Percentiles rank a stretch among this genome's conserved stretches.
phyloP scores from a whole-genome alignment of 2,888 invertebrate genomes.

The Drosophila mettleri region DNA sequence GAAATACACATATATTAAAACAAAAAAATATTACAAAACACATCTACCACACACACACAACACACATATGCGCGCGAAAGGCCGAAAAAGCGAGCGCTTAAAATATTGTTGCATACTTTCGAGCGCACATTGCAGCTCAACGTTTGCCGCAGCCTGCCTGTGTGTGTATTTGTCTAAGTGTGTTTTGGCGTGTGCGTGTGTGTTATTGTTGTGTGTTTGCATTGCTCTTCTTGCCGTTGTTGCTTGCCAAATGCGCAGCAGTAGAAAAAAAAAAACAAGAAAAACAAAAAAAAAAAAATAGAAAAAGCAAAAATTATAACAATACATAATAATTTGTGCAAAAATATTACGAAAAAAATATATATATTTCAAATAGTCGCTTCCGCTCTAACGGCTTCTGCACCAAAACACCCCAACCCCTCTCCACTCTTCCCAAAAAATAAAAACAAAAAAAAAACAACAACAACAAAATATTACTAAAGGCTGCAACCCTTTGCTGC shows the following conservation, averaged over 20 bases:
- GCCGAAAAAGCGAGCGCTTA: conserved; percentile 45
- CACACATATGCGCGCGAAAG: conserved; percentile 11
- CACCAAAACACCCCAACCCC: not conserved
- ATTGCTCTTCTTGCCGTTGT: conserved; percentile 28
- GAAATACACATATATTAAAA: conserved; percentile 31
- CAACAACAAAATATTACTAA: not conserved
- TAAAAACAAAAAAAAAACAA: not conserved
- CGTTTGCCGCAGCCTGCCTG: conserved; percentile 19
- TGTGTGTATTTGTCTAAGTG: conserved; percentile 5
- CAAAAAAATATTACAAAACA: conserved; percentile 59
- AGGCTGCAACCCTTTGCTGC: conserved; percentile 34
- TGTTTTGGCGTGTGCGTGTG: conserved; percentile 12
- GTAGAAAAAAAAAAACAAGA: conserved; percentile 19
- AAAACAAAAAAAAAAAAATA: conserved; percentile 40
- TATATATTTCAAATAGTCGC: conserved; percentile 78
- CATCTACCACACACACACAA: conserved; percentile 14
- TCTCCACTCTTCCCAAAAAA: not conserved
- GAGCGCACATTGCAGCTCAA: conserved; percentile 46
- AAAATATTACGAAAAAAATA: conserved; percentile 72
- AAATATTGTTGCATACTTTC: conserved; percentile 67
- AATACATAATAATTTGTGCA: conserved; percentile 79
- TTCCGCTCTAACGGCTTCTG: conserved; percentile 61
- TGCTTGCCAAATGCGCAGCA: conserved; percentile 30
- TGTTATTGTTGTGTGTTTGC: conserved; percentile 29
- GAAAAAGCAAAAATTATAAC: conserved; percentile 61